These are phyloP conservation scores for Zaprionus lachaisei DNA, from an alignment of 1,140 invertebrate species.

Conservation along the genomic window DNA sequence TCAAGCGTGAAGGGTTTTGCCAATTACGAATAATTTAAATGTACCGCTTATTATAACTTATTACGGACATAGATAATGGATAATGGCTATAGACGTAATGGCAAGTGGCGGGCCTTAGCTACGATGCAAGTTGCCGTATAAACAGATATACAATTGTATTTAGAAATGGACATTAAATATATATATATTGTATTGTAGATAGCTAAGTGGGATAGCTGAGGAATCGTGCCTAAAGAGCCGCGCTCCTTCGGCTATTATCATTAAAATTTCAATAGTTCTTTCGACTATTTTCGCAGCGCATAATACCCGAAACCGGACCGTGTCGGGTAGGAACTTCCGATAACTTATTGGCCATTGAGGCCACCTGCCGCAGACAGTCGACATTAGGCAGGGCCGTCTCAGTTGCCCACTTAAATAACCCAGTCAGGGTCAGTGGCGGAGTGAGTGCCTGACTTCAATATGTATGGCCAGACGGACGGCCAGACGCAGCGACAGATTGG, in stretches of 20 bases:
- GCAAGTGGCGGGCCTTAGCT: neutral
- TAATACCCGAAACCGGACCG: conserved; percentile 47
- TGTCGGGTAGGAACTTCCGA: conserved; percentile 18
- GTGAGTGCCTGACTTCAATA: conserved; percentile 14
- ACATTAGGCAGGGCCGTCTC: conserved; percentile 15
- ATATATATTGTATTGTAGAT: conserved; percentile 22
- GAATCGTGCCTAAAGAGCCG: conserved; percentile 3
- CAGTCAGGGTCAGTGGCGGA: conserved; percentile 33
- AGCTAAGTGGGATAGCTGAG: neutral
- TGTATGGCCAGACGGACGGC: conserved; percentile 22
- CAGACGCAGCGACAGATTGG: neutral
- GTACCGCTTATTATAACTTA: conserved; percentile 67
- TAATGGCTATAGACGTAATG: conserved; percentile 25
- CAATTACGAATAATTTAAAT: conserved; percentile 40
- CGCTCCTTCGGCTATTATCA: conserved; percentile 59
- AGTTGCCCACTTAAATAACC: conserved; percentile 44
- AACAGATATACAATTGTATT: neutral
- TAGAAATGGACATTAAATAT: neutral
- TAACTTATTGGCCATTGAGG: conserved; percentile 76
- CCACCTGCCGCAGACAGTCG: conserved; percentile 58
- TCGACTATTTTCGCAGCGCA: conserved; percentile 60
- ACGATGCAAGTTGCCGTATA: neutral
- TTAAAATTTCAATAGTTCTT: conserved; percentile 76
- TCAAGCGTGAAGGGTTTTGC: conserved; percentile 3
- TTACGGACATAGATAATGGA: conserved; percentile 59